Percentiles rank a stretch among this genome's conserved stretches.
phyloP scores from a whole-genome alignment of 2,888 invertebrate genomes.

The Seira ritae region DNA sequence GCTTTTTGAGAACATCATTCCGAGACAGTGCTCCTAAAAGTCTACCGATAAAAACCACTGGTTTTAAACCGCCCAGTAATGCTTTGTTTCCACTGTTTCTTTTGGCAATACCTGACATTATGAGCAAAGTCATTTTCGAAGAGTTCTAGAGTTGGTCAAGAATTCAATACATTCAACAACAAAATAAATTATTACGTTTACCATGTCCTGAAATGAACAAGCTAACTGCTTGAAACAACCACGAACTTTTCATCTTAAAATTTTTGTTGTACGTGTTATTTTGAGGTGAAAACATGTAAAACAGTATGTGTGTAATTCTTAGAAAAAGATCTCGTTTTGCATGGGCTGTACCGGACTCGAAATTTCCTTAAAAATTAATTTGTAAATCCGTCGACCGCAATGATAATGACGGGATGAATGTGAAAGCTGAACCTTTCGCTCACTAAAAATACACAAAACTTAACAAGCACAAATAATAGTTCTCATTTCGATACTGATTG shows the following conservation, averaged over 20 bases:
- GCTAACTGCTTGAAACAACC: constrained; percentile 29
- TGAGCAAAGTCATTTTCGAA: constrained; percentile 37
- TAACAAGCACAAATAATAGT: not conserved
- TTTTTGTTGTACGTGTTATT: not conserved
- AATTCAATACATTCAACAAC: not conserved
- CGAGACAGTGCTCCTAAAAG: constrained; percentile 35
- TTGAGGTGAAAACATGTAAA: too few species aligned
- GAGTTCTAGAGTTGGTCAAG: not conserved
- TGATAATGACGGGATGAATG: too few species aligned
- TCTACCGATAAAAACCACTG: constrained; percentile 42
- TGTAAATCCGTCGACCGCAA: too few species aligned
- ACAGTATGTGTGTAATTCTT: too few species aligned
- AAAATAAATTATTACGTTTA: constrained; percentile 14
- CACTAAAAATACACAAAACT: not conserved
- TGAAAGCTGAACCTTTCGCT: too few species aligned
- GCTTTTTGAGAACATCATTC: constrained; percentile 40
- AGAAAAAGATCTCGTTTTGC: too few species aligned
- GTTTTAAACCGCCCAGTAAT: constrained; percentile 42
- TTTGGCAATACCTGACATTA: constrained; percentile 36
- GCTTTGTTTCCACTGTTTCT: constrained; percentile 10
- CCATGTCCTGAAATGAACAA: constrained; percentile 33
- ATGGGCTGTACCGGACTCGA: too few species aligned
- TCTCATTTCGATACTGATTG: not conserved
- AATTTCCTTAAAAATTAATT: too few species aligned
- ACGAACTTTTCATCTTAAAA: constrained; percentile 17